Conservation (phyloP, 2,888 invertebrate species). For the Bembecia ichneumoniformis region DNA sequence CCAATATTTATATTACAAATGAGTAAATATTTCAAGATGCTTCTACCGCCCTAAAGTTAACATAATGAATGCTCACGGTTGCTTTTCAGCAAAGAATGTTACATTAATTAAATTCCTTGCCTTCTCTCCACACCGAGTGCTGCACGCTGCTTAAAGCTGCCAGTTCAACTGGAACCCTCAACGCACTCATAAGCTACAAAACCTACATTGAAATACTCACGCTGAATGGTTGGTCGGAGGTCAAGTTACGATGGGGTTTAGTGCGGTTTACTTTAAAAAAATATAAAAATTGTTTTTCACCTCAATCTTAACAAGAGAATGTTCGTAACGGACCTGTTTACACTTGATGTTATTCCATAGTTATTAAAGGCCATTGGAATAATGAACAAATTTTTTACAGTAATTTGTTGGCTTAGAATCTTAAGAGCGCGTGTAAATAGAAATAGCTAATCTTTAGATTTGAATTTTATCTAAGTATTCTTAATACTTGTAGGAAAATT, state of each 20-base stretch:
- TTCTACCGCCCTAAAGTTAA: constrained; percentile 1
- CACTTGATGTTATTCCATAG: not conserved
- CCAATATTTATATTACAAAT: not conserved
- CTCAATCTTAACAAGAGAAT: constrained; percentile 26
- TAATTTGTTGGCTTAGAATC: no score
- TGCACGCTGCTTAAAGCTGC: constrained; percentile 14
- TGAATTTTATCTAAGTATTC: no score
- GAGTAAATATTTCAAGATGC: not conserved
- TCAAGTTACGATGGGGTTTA: constrained; percentile 17
- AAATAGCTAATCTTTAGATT: no score
- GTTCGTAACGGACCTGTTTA: not conserved
- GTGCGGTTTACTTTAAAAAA: constrained; percentile 28
- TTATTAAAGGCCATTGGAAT: not conserved
- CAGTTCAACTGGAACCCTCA: constrained; percentile 22
- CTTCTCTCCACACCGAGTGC: constrained; percentile 25
- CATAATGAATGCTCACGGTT: constrained; percentile 24
- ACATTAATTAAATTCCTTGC: constrained; percentile 49
- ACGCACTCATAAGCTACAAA: not conserved
- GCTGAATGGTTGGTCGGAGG: constrained; percentile 20
- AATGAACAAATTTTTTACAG: no score
- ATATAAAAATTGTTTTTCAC: constrained; percentile 35
- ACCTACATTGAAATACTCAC: constrained; percentile 4
- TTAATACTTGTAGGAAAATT: no score
- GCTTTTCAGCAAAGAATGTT: constrained; percentile 35
- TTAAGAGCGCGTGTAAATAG: no score